Evolutionary conservation across 2,797 vertebrate genomes (phyloP).

Genomic region (Sitta carolinensis): DNA sequence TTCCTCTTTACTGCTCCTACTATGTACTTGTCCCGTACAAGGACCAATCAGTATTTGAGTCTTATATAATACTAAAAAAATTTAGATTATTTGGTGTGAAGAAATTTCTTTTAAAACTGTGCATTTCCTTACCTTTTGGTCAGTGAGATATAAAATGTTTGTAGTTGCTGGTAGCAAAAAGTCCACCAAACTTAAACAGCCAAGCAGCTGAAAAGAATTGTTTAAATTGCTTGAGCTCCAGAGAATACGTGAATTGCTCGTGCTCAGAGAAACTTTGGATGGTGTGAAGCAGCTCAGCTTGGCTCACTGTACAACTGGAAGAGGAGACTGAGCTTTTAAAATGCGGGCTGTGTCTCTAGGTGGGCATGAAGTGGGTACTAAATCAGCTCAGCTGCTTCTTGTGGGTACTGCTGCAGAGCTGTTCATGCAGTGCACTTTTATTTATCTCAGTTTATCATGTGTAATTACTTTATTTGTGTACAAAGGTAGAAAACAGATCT

Average conservation of each 20-base stretch:
- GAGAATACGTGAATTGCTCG: not conserved
- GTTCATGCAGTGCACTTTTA: not conserved
- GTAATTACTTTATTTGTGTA: not conserved
- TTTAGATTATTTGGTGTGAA: not conserved
- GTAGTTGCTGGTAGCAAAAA: not conserved
- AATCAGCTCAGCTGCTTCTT: not conserved
- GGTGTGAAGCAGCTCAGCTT: not conserved
- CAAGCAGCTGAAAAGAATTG: not conserved
- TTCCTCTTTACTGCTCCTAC: not conserved
- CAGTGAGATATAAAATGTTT: not conserved
- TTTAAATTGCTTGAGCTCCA: not conserved
- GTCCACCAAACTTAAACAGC: not conserved
- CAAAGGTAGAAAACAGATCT: not conserved
- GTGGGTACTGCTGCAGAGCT: not conserved
- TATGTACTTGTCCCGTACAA: not conserved
- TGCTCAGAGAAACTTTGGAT: not conserved
- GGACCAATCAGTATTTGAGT: not conserved
- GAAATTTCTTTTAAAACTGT: not conserved
- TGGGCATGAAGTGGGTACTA: not conserved
- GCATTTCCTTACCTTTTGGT: not conserved
- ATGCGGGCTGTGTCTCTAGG: not conserved
- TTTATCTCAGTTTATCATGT: not conserved
- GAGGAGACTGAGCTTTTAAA: not conserved
- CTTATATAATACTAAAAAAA: not conserved
- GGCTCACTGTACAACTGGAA: not conserved